phyloP scores from a whole-genome alignment of 2,888 invertebrate genomes.

The Masnerella sp. region DNA sequence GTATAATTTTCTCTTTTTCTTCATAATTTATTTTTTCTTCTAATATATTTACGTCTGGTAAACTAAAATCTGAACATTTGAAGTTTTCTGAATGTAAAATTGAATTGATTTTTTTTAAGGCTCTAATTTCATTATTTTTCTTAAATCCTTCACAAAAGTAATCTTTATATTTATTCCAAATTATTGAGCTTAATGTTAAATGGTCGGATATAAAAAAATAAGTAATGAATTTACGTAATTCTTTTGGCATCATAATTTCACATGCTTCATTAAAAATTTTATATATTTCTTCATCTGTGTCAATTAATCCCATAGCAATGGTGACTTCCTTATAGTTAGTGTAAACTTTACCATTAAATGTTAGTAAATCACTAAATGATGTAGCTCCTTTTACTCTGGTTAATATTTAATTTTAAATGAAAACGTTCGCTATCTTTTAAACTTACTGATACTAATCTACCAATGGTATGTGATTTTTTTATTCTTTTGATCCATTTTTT shows the following conservation, averaged over 20 bases:
- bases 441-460: conserved; percentile 28
- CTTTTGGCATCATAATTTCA: conserved; percentile 11
- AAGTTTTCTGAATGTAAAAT: conserved; percentile 17
- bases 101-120: background rate
- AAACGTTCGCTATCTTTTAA: conserved; percentile 44
- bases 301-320: conserved; percentile 26
- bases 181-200: background rate
- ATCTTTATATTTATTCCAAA: conserved; percentile 17
- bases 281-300: too few species aligned
- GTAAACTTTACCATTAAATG: conserved; percentile 19
- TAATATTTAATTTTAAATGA: conserved; percentile 43
- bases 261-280: conserved; percentile 18
- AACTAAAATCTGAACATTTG: conserved; percentile 18
- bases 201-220: conserved; percentile 16
- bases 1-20: too few species aligned
- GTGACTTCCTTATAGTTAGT: conserved; percentile 8
- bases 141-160: conserved; percentile 27
- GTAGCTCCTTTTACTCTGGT: conserved; percentile 20
- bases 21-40: too few species aligned
- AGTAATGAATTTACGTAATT: conserved; percentile 11
- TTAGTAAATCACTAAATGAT: conserved; percentile 33
- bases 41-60: too few species aligned
- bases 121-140: background rate
- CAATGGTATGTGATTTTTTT: conserved; percentile 20
- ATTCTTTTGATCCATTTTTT: background rate